phyloP scores from a whole-genome alignment of 2,888 invertebrate genomes.

The Galeopsomyia nigrocyanea region DNA sequence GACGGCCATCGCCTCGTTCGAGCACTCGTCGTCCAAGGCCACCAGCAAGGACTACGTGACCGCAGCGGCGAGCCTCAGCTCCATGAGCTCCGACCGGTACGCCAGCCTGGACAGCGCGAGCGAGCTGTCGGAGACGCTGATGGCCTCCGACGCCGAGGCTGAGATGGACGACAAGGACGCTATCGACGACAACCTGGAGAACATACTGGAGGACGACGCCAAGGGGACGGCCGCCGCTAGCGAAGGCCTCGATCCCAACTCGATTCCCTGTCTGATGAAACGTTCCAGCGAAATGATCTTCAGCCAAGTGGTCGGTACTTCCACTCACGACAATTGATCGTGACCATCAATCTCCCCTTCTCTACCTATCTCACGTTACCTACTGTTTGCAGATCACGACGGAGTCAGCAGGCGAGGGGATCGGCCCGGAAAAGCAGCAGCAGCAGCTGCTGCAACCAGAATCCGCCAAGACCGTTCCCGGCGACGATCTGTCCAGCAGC shows the following conservation, averaged over 20 bases:
- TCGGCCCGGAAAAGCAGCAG: conserved; percentile 40
- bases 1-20: conserved; percentile 85
- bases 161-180: conserved; percentile 70
- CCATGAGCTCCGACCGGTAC: conserved; percentile 88
- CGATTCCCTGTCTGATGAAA: conserved; percentile 76
- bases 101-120: conserved; percentile 89
- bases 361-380: neutral
- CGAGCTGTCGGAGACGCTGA: conserved; percentile 91
- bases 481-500: conserved; percentile 12
- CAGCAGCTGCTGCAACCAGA: conserved; percentile 48
- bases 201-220: conserved; percentile 63
- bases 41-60: conserved; percentile 90
- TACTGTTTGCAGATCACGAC: conserved; percentile 36
- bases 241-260: conserved; percentile 69
- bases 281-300: conserved; percentile 93
- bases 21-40: conserved; percentile 78
- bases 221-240: conserved; percentile 55
- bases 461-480: conserved; percentile 24
- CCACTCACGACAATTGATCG: neutral
- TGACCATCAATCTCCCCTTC: neutral
- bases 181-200: conserved; percentile 72
- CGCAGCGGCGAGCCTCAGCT: conserved; percentile 88
- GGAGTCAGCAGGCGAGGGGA: conserved; percentile 31
- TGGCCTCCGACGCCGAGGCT: conserved; percentile 86
- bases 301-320: conserved; percentile 70